Evolutionary conservation across 2,888 invertebrate genomes (phyloP), one percentile per base, ranked within the genome.

Genomic region (Patella depressa): DNA sequence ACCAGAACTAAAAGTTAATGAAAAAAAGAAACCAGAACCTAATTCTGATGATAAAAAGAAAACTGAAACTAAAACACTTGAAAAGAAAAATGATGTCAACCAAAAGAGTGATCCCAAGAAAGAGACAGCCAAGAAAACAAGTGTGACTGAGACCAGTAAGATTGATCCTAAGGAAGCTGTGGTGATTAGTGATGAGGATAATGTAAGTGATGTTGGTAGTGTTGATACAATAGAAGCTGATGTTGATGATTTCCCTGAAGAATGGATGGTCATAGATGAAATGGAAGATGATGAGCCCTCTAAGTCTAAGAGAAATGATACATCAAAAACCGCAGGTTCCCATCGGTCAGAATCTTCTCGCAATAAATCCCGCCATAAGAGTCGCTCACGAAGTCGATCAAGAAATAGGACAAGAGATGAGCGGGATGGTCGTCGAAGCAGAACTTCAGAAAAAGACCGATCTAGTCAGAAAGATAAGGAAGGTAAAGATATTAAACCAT

Each of bases 191-290:
- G 72, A 53, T 55, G 55, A 24, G 29, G 57, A 24, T 3, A 17
- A n/a, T 12, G 71, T 34, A 53, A 71, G 72, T 15, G 74, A 55
- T n/a, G 74, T 59, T 19, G 59, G 53, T 69, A 72, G 54, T 54
- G 59, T 57, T 55, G 72, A 70, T 65, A 73, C 74, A 19, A 45
- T 78, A 19, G 76, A 76, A 69, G 78, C 53, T 72, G 75, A 75
- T 9, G 71, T 78, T 69, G 75, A 75, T 53, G 78, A 75, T 65
- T 78, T 78, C 53, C 78, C 78, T 53, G 78, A 78, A 34, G 78
- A 78, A 34, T 78, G 78, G 78, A 78, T 78, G 78, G 75, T 78
- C 19, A 24, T 78, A 3, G 78, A 78, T 69, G 78, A 78, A 54
- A 69, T 71, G 53, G 78, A 78, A 54, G 78, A 78, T 14, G 74